phyloP scores from a whole-genome alignment of 2,888 invertebrate species.

The Sycophila texana region DNA sequence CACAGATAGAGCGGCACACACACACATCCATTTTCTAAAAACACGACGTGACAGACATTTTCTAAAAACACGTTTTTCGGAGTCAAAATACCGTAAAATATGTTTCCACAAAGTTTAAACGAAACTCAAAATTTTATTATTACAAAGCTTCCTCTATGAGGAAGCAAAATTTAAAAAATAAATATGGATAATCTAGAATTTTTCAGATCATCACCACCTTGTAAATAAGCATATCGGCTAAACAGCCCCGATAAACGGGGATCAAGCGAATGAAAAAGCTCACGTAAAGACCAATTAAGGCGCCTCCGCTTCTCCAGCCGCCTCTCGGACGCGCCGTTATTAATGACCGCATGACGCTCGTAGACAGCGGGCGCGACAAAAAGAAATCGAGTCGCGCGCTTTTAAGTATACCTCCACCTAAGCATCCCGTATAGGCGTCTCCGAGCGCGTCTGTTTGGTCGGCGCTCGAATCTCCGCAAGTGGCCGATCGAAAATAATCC shows the following conservation, averaged over 20 bases:
- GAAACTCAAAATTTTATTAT: no score
- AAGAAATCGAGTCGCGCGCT: not conserved
- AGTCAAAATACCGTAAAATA: no score
- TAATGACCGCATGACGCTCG: constrained; percentile 32
- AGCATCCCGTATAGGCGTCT: not conserved
- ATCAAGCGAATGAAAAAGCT: constrained; percentile 2
- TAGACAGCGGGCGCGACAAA: not conserved
- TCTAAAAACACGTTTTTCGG: no score
- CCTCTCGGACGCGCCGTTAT: constrained; percentile 24
- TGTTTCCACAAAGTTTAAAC: no score
- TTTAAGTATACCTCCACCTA: no score
- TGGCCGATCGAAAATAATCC: constrained; percentile 42
- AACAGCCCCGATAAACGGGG: not conserved
- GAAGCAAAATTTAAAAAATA: no score
- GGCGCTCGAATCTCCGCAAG: constrained; percentile 23
- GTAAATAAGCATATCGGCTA: no score
- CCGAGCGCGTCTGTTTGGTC: constrained; percentile 14
- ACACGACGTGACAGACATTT: no score
- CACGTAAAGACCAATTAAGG: constrained; percentile 22
- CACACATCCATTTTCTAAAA: no score
- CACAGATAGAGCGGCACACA: no score
- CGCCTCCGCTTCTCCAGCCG: not conserved
- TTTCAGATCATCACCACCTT: no score
- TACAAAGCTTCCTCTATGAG: no score
- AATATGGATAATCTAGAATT: not conserved